Percentiles rank a stretch among this genome's conserved stretches.
phyloP scores from a whole-genome alignment of 2,888 invertebrate species.

The Cyaniris semiargus region DNA sequence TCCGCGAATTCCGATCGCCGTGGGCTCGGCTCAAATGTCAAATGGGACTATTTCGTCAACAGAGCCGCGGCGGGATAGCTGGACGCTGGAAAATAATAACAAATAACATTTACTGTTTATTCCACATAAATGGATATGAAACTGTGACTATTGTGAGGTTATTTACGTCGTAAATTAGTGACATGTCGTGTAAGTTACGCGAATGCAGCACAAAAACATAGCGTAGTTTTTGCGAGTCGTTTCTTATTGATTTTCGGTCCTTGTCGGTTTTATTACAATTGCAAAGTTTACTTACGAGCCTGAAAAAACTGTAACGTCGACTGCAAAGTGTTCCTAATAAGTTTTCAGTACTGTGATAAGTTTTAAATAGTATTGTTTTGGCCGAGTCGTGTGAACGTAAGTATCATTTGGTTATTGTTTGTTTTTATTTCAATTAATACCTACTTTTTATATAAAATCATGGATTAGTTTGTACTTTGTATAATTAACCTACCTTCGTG shows the following conservation, averaged over 20 bases:
- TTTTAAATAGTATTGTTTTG: slow-evolving; percentile 38
- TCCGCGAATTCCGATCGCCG: slow-evolving; percentile 83
- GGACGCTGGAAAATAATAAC: slow-evolving; percentile 77
- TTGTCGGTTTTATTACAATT: slow-evolving; percentile 70
- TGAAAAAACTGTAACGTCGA: slow-evolving; percentile 41
- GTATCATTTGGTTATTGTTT: slow-evolving; percentile 46
- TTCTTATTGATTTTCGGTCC: slow-evolving; percentile 75
- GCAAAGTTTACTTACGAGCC: slow-evolving; percentile 59
- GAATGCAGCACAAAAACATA: slow-evolving; percentile 45
- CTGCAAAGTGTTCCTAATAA: slow-evolving; percentile 42
- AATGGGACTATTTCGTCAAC: slow-evolving; percentile 83
- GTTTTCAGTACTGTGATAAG: slow-evolving; percentile 41
- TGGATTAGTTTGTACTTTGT: not conserved
- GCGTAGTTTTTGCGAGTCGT: slow-evolving; percentile 61
- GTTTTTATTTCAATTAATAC: not conserved
- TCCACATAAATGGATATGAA: slow-evolving; percentile 70
- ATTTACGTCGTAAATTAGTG: slow-evolving; percentile 56
- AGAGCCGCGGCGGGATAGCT: slow-evolving; percentile 79
- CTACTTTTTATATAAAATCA: not conserved
- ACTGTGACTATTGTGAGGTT: slow-evolving; percentile 62
- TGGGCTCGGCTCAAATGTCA: slow-evolving; percentile 87
- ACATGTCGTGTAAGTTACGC: slow-evolving; percentile 60
- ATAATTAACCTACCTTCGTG: not conserved
- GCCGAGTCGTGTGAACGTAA: slow-evolving; percentile 55
- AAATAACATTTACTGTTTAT: slow-evolving; percentile 65